Evolutionary conservation across 2,797 vertebrate genomes (phyloP).

Genomic region (Rhinichthys osculus): DNA sequence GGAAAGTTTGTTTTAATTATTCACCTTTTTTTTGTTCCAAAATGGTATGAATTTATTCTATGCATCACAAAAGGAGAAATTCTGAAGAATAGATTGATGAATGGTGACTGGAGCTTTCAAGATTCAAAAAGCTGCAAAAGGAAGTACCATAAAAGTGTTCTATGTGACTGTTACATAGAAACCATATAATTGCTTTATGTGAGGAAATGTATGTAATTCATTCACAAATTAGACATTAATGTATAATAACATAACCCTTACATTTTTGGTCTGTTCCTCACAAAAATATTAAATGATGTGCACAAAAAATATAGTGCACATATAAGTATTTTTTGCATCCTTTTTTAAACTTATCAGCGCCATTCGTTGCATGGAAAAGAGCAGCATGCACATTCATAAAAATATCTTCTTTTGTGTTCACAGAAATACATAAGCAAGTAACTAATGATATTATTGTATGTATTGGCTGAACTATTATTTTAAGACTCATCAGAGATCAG

Average conservation of each 20-base stretch:
- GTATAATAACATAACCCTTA: too few relatives aligned
- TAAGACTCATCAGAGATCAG: constrained; percentile 34
- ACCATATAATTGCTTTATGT: background rate
- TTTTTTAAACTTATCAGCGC: too few relatives aligned
- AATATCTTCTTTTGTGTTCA: background rate
- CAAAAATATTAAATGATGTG: too few relatives aligned
- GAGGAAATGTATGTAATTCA: background rate
- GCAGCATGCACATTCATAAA: background rate
- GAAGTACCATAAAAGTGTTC: background rate
- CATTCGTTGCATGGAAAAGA: background rate
- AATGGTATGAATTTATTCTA: background rate
- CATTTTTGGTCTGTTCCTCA: too few relatives aligned
- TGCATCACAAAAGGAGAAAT: background rate
- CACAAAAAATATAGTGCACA: too few relatives aligned
- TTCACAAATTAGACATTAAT: too few relatives aligned
- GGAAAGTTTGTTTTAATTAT: background rate
- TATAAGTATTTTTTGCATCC: too few relatives aligned
- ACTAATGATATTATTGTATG: background rate
- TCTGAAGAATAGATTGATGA: background rate
- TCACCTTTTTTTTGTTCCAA: background rate
- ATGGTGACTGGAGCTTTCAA: background rate
- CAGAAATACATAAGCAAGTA: background rate
- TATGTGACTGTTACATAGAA: background rate
- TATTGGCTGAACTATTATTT: background rate
- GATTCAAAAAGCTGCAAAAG: background rate